Evolutionary conservation across 2,797 vertebrate genomes (phyloP), one percentile per base, ranked within the genome.

Genomic region (Sebastes elongatus): DNA sequence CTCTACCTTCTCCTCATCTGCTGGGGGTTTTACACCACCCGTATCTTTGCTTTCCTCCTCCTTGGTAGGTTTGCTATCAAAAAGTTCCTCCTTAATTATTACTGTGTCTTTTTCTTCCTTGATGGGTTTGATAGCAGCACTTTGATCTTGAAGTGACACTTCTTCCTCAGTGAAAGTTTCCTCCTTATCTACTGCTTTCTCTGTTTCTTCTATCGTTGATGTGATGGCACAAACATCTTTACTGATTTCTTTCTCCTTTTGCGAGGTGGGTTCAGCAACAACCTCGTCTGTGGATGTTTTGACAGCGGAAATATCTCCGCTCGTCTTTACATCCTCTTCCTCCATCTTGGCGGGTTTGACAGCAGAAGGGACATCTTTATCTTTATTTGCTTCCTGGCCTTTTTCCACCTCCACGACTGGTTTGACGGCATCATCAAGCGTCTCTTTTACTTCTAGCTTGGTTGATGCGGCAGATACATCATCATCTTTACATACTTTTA

Each of bases 241-340:
- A 67, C 73, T 57, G 18, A 63, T 67, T 74, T 83, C 88, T 83
- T 71, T 78, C 49, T 83, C 80, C 59, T 73, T 87, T 56, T 77
- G 63, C 0, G 0, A 2, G 4, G 66, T 32, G 5, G 74, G 33
- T 67, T 83, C 67, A 25, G 59, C 25, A 56, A 27, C 64, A 56
- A 5, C 27, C 56, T 83, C 27, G 1, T 78, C 87, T 10, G 60
- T 6, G 5, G 80, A 59, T 70, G 70, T 53, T 84, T 82, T 75
- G 42, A 81, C 74, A 49, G 74, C 0, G 14, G 66, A 60, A 38
- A 75, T 67, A 57, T 77, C 77, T 79, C 81, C 13, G 7, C 38
- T 78, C 14, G 22, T 72, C 6, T 22, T 62, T 28, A 55, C 27
- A 27, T 84, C 80, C 11, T 78, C 78, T 71, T 82, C 80, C 20